These are phyloP conservation scores for Caenorhabditis doughertyi DNA, from an alignment of 2,888 invertebrate species.

Conservation along the genomic window DNA sequence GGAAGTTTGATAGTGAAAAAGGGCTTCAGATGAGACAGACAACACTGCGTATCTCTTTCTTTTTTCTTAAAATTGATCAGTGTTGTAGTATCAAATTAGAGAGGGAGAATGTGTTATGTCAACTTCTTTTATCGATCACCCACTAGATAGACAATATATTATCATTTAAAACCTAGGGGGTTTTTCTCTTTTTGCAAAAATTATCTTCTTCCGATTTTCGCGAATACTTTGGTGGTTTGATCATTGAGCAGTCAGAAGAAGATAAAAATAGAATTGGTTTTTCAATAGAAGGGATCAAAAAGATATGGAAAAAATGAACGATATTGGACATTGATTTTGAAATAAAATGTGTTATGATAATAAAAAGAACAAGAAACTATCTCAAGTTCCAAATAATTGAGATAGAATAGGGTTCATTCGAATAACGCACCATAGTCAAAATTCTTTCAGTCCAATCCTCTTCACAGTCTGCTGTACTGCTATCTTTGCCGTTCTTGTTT, in stretches of 20 bases:
- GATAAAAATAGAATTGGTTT: slow-evolving; percentile 26
- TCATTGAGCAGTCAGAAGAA: slow-evolving; percentile 23
- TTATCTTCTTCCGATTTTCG: too few relatives aligned
- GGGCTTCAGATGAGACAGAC: slow-evolving; percentile 17
- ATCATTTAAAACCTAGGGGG: neutral
- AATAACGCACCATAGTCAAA: too few relatives aligned
- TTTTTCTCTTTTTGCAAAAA: slow-evolving; percentile 14
- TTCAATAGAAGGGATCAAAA: slow-evolving; percentile 11
- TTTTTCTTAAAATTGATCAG: slow-evolving; percentile 13
- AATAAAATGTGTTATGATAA: slow-evolving; percentile 5
- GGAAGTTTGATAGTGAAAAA: slow-evolving; percentile 29
- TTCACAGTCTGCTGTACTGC: slow-evolving; percentile 67
- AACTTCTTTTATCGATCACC: slow-evolving; percentile 19
- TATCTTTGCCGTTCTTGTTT: slow-evolving; percentile 86
- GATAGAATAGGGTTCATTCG: neutral
- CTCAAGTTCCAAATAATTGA: neutral
- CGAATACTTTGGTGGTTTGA: slow-evolving; percentile 12
- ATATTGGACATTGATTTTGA: neutral
- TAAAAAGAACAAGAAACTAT: neutral
- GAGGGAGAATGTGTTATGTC: slow-evolving; percentile 25
- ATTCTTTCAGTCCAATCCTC: slow-evolving; percentile 63
- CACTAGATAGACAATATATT: slow-evolving; percentile 28
- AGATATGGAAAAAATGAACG: slow-evolving; percentile 1
- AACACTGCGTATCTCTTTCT: slow-evolving; percentile 28
- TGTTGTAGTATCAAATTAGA: slow-evolving; percentile 25